Conservation (phyloP, 2,888 invertebrate species). For the Thecocarcelia acutangulata region DNA sequence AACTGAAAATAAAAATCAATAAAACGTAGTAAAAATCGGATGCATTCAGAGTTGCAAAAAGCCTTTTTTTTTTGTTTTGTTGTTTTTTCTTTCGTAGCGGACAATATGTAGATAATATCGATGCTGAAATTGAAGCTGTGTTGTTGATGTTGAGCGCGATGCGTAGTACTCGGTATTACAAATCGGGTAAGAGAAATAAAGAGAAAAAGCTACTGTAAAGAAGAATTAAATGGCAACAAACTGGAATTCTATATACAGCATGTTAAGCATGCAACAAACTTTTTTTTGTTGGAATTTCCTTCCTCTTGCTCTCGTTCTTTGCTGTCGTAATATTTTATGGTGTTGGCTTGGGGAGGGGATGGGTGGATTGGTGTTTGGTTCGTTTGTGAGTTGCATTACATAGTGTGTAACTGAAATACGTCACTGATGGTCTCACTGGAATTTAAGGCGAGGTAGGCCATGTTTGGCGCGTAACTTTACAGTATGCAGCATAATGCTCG, state of each 20-base stretch:
- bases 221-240: slow-evolving; percentile 48
- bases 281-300: slow-evolving; percentile 66
- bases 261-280: slow-evolving; percentile 72
- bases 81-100: slow-evolving; percentile 1
- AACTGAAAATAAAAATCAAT: slow-evolving; percentile 58
- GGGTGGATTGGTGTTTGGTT: background rate
- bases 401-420: slow-evolving; percentile 60
- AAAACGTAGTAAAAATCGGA: slow-evolving; percentile 69
- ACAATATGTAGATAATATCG: slow-evolving; percentile 26
- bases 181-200: slow-evolving; percentile 31
- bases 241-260: slow-evolving; percentile 63
- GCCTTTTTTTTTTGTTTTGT: background rate
- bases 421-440: slow-evolving; percentile 77
- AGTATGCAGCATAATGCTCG: slow-evolving; percentile 57
- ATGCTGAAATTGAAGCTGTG: slow-evolving; percentile 32
- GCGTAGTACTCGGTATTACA: slow-evolving; percentile 56
- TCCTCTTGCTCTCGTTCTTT: slow-evolving; percentile 47
- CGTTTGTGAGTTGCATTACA: slow-evolving; percentile 39
- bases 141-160: slow-evolving; percentile 31
- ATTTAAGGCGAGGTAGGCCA: slow-evolving; percentile 78
- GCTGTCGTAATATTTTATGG: slow-evolving; percentile 7
- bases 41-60: slow-evolving; percentile 46
- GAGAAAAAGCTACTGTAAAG: background rate
- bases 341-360: slow-evolving; percentile 2
- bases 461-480: slow-evolving; percentile 77